These are phyloP conservation scores for Hemistola chrysoprasaria DNA, from an alignment of 2,888 invertebrate species.

Conservation along the genomic window DNA sequence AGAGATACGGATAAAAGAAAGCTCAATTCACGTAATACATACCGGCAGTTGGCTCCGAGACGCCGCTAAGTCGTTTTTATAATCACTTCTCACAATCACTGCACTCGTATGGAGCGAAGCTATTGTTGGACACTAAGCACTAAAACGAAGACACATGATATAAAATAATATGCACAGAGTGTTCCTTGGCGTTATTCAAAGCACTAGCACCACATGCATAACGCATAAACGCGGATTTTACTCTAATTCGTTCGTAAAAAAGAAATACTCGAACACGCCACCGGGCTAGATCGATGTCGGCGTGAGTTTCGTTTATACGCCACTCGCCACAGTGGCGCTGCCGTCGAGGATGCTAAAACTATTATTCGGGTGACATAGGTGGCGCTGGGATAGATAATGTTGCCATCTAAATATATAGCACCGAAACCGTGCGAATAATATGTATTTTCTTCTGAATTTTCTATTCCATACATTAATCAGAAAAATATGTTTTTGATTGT, in stretches of 20 bases:
- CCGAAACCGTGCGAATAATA: too few relatives aligned
- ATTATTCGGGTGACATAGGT: constrained; percentile 38
- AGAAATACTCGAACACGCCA: constrained; percentile 58
- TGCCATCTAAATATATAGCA: constrained; percentile 32
- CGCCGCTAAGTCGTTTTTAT: constrained; percentile 51
- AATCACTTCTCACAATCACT: constrained; percentile 65
- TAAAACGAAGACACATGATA: constrained; percentile 65
- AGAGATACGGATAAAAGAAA: constrained; percentile 45
- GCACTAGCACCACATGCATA: constrained; percentile 77
- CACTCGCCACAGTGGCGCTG: constrained; percentile 55
- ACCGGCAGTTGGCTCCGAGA: constrained; percentile 65
- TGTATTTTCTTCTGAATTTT: too few relatives aligned
- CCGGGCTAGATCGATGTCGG: constrained; percentile 76
- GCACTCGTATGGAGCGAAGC: constrained; percentile 51
- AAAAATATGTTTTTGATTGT: too few relatives aligned
- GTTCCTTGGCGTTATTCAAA: constrained; percentile 56
- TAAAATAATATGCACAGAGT: constrained; percentile 65
- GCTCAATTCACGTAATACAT: constrained; percentile 52
- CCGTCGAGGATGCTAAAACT: constrained; percentile 34
- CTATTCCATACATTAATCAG: too few relatives aligned
- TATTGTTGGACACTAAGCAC: constrained; percentile 75
- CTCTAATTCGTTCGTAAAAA: constrained; percentile 68
- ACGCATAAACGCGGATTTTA: constrained; percentile 64
- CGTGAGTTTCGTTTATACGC: constrained; percentile 58
- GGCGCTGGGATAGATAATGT: constrained; percentile 43